Conservation (phyloP, 2,113 vertebrate genomes). For the Pheucticus melanocephalus region DNA sequence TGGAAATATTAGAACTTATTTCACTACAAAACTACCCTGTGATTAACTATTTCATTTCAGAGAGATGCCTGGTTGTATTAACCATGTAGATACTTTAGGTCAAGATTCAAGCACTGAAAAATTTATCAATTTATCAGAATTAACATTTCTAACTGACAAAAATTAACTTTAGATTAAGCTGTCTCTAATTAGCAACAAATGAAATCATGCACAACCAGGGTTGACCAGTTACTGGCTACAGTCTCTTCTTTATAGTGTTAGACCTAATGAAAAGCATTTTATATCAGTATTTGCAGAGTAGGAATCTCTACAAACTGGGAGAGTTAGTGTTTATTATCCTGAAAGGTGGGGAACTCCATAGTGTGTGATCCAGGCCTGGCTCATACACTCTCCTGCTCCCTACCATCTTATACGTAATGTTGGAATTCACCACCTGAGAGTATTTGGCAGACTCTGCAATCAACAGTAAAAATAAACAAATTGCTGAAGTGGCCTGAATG, state of each 20-base stretch:
- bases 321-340: not conserved
- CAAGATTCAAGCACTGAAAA: constrained; percentile 12
- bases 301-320: not conserved
- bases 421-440: too few species aligned
- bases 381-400: not conserved
- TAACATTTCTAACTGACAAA: constrained; percentile 29
- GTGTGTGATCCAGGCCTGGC: not conserved
- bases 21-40: not conserved
- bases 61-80: not conserved
- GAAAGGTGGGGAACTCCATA: not conserved
- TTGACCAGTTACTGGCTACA: not conserved
- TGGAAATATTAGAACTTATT: constrained; percentile 59
- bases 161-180: constrained; percentile 16
- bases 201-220: not conserved
- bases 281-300: not conserved
- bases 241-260: not conserved
- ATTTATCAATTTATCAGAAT: constrained; percentile 46
- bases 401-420: not conserved
- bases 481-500: not conserved
- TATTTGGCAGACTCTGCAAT: not conserved
- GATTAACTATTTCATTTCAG: constrained; percentile 52
- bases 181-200: constrained; percentile 27
- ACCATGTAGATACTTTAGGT: constrained; percentile 22
- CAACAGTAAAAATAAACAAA: not conserved
- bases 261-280: not conserved